These are phyloP conservation scores for Brienomyrus longianalis DNA, from an alignment of 2,113 vertebrate genomes.

Conservation along the genomic window DNA sequence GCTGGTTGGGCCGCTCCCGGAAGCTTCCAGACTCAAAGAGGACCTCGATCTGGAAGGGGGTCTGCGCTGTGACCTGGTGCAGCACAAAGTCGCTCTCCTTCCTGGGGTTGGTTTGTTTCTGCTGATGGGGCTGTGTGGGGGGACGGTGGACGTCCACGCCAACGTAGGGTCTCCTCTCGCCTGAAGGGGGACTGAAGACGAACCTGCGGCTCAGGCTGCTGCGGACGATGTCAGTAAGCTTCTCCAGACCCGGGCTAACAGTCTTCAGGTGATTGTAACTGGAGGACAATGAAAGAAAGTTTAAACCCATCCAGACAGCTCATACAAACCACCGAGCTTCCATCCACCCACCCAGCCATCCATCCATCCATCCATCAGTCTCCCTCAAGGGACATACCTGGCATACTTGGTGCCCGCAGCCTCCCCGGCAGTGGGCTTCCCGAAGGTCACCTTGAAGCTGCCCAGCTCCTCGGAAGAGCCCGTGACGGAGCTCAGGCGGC, in stretches of 20 bases:
- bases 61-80: conserved; percentile 82
- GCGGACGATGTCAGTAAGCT: conserved; percentile 76
- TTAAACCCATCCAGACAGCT: background rate
- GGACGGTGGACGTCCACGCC: conserved; percentile 62
- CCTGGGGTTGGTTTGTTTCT: conserved; percentile 47
- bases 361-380: background rate
- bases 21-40: conserved; percentile 81
- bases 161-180: conserved; percentile 65
- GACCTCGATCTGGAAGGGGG: conserved; percentile 73
- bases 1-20: conserved; percentile 47
- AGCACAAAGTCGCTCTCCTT: conserved; percentile 70
- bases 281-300: conserved; percentile 17
- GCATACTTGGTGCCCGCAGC: conserved; percentile 59
- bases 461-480: conserved; percentile 79
- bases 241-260: conserved; percentile 70
- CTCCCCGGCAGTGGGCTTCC: conserved; percentile 59
- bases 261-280: conserved; percentile 83
- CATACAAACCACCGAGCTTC: background rate
- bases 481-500: conserved; percentile 62
- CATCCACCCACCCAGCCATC: background rate
- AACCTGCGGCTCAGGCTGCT: conserved; percentile 72
- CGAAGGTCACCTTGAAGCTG: conserved; percentile 76
- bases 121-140: conserved; percentile 53
- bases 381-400: conserved; percentile 56
- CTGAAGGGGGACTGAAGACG: conserved; percentile 60